Evolutionary conservation across 2,113 vertebrate species (phyloP).

Genomic region (Gracilinanus agilis): DNA sequence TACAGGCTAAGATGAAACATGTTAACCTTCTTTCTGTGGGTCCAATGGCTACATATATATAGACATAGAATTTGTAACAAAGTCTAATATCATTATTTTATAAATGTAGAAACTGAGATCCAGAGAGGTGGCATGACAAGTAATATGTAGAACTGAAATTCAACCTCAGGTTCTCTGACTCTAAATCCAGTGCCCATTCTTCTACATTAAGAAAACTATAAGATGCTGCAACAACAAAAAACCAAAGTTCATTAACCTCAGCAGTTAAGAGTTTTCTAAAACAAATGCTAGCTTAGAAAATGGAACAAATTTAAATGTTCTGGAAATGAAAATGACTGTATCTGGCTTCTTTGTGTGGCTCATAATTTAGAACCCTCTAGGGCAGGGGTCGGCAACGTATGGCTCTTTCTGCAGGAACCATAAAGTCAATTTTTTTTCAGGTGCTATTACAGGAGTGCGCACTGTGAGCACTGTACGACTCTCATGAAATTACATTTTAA

Average conservation of each 20-base stretch:
- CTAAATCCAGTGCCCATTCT: background rate
- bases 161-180: background rate
- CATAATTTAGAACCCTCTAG: background rate
- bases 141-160: background rate
- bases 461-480: too few species aligned
- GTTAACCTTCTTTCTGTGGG: too few species aligned
- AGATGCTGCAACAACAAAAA: background rate
- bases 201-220: background rate
- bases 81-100: background rate
- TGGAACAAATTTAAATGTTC: background rate
- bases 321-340: background rate
- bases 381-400: too few species aligned
- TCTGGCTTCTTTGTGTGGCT: background rate
- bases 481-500: too few species aligned
- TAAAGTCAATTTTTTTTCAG: too few species aligned
- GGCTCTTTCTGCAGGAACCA: too few species aligned
- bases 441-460: too few species aligned
- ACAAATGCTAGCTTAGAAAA: conserved; percentile 11
- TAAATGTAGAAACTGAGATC: background rate
- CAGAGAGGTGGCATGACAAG: background rate
- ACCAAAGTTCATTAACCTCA: background rate
- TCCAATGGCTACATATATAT: too few species aligned
- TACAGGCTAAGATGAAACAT: too few species aligned
- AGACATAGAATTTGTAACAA: too few species aligned
- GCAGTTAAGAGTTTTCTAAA: background rate